A percentile compares a stretch with the other conserved stretches of the same genome.
These are phyloP conservation scores for Catocala fraxini DNA, from an alignment of 2,888 invertebrate genomes.

Conservation along the genomic window DNA sequence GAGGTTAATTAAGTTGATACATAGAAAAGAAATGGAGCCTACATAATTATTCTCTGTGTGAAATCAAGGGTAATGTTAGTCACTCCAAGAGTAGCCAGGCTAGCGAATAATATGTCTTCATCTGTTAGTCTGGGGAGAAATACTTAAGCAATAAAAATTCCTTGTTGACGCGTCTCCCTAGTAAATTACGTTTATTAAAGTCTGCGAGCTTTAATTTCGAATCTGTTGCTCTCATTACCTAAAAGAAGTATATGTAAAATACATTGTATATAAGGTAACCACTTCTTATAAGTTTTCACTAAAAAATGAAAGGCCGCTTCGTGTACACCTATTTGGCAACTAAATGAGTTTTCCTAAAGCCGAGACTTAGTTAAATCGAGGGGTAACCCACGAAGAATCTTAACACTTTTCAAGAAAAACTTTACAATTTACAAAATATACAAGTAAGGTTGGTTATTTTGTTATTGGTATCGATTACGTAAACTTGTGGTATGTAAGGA, in stretches of 20 bases:
- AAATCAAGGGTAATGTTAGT: constrained; percentile 39
- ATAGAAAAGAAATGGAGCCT: constrained; percentile 20
- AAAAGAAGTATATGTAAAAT: too few relatives aligned
- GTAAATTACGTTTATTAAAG: constrained; percentile 71
- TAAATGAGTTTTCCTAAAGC: constrained; percentile 19
- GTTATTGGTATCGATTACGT: constrained; percentile 18
- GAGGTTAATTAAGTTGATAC: too few relatives aligned
- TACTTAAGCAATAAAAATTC: constrained; percentile 71
- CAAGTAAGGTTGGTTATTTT: constrained; percentile 1
- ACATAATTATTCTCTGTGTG: constrained; percentile 34
- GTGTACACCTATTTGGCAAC: constrained; percentile 18
- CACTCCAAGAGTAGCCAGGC: constrained; percentile 35
- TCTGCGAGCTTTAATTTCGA: constrained; percentile 61
- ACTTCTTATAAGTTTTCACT: neutral
- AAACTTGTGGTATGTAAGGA: constrained; percentile 12
- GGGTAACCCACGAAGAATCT: constrained; percentile 15
- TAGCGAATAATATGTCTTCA: constrained; percentile 63
- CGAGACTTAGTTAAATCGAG: constrained; percentile 16
- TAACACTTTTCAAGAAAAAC: constrained; percentile 4
- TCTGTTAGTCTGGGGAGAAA: constrained; percentile 60
- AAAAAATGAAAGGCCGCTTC: neutral
- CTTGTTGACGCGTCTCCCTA: constrained; percentile 58
- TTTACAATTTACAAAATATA: constrained; percentile 2
- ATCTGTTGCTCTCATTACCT: constrained; percentile 29
- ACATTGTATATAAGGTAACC: too few relatives aligned